A percentile compares a stretch with the other conserved stretches of the same genome.
These are phyloP conservation scores for Phoxinus dragarum DNA, from an alignment of 2,797 vertebrate genomes.

Conservation along the genomic window DNA sequence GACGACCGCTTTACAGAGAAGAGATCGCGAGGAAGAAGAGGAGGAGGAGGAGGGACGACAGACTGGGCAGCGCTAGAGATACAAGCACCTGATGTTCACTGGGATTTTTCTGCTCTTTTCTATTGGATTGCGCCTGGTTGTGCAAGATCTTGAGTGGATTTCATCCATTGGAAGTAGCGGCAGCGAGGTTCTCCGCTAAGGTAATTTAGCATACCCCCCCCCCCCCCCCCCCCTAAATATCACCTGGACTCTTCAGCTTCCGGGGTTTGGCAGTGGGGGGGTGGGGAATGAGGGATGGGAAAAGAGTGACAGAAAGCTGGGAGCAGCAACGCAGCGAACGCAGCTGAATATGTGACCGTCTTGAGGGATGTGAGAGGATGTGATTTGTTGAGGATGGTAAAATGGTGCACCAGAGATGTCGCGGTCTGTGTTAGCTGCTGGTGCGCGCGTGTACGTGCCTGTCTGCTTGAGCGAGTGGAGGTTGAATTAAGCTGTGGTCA, in stretches of 20 bases:
- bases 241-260: conserved; percentile 51
- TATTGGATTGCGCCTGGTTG: conserved; percentile 28
- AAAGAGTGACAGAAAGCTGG: conserved; percentile 41
- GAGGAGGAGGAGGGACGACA: conserved; percentile 60
- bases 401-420: conserved; percentile 42
- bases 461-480: conserved; percentile 52
- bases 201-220: conserved; percentile 53
- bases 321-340: conserved; percentile 64
- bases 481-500: conserved; percentile 70
- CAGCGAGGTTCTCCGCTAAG: conserved; percentile 30
- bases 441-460: conserved; percentile 44
- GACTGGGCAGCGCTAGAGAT: conserved; percentile 77
- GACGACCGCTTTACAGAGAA: conserved; percentile 56
- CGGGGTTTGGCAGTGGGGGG: conserved; percentile 50
- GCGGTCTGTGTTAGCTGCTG: conserved; percentile 33
- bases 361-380: conserved; percentile 50
- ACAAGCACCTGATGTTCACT: conserved; percentile 68
- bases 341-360: neutral
- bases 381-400: conserved; percentile 54
- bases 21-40: conserved; percentile 60
- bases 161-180: conserved; percentile 18
- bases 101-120: conserved; percentile 36
- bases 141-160: conserved; percentile 10
- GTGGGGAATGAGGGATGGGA: conserved; percentile 35
- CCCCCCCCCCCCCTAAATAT: conserved; percentile 15